phyloP scores from a whole-genome alignment of 2,113 vertebrate species.

The Ctenomys sociabilis region DNA sequence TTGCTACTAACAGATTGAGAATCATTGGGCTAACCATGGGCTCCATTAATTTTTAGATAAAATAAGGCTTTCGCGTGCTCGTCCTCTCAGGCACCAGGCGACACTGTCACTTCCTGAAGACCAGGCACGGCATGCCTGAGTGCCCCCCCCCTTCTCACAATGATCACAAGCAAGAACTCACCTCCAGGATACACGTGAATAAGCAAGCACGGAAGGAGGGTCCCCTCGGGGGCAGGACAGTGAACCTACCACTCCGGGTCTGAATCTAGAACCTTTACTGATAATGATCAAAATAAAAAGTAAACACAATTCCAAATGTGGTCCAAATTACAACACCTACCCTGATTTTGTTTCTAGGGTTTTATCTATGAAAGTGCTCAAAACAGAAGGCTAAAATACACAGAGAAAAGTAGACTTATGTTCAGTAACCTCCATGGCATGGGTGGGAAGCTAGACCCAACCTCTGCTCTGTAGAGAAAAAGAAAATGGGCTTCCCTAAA shows the following conservation, averaged over 20 bases:
- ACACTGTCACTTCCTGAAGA: not conserved
- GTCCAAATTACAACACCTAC: not conserved
- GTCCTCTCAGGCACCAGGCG: too few species aligned
- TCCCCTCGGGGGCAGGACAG: not conserved
- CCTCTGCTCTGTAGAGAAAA: not conserved
- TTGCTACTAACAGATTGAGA: not conserved
- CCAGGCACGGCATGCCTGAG: not conserved
- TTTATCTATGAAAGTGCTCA: constrained; percentile 2
- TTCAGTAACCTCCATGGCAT: not conserved
- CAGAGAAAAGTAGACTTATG: not conserved
- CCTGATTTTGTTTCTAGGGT: not conserved
- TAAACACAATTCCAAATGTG: constrained; percentile 22
- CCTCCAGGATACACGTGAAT: not conserved
- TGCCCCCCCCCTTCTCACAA: not conserved
- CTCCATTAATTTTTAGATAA: not conserved
- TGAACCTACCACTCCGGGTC: not conserved
- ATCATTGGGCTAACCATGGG: not conserved
- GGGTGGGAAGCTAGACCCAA: not conserved
- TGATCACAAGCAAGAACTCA: not conserved
- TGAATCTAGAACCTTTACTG: not conserved
- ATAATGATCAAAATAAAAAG: not conserved
- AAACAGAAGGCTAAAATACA: not conserved
- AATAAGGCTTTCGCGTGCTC: not conserved
- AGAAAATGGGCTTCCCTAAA: not conserved
- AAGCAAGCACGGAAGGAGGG: not conserved